Conservation (phyloP, 2,113 vertebrate species). For the Alaudala cheleensis region DNA sequence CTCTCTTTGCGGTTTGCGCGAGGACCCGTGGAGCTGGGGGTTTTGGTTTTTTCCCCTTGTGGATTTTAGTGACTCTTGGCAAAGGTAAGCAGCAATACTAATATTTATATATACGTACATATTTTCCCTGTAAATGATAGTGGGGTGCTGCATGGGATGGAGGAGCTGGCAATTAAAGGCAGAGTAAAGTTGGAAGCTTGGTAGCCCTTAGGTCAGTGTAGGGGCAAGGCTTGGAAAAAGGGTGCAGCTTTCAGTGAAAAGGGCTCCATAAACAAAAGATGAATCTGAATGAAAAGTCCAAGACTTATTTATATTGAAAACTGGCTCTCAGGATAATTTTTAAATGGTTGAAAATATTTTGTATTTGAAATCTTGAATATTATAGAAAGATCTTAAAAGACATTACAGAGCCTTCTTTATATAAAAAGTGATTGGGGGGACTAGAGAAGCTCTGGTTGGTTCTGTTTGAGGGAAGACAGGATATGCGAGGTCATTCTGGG, state of each 20-base stretch:
- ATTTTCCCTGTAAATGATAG: rapidly evolving
- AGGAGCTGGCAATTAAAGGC: background rate
- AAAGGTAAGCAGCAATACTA: constrained; percentile 60
- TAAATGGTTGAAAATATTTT: background rate
- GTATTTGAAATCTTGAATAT: background rate
- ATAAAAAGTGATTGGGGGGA: background rate
- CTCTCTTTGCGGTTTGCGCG: background rate
- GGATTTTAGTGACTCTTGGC: constrained; percentile 43
- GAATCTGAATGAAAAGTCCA: constrained; percentile 6
- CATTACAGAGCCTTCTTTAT: background rate
- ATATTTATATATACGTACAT: rapidly evolving
- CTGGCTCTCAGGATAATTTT: background rate
- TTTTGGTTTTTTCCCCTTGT: background rate
- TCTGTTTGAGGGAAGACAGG: background rate
- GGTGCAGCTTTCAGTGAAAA: background rate
- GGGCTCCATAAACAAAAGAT: background rate
- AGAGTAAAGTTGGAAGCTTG: constrained; percentile 33
- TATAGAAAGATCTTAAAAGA: background rate
- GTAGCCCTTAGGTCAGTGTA: background rate
- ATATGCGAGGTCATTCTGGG: constrained; percentile 27
- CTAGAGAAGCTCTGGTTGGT: background rate
- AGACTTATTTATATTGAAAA: background rate
- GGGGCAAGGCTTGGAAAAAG: background rate
- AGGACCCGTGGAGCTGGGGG: background rate
- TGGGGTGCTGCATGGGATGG: background rate